Conservation (phyloP, 2,113 vertebrate genomes). For the Guaruba guarouba region DNA sequence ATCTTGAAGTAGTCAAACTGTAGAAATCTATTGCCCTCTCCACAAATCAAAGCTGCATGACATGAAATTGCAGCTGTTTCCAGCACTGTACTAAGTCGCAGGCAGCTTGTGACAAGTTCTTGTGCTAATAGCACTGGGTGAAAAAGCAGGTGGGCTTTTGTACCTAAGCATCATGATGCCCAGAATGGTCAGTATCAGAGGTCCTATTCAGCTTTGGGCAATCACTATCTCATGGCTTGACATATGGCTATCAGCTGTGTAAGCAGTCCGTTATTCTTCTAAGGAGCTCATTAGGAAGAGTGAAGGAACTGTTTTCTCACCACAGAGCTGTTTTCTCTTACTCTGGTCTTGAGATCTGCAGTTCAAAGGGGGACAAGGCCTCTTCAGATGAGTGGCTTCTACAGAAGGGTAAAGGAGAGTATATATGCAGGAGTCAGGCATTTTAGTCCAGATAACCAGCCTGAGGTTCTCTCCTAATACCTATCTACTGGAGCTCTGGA, state of each 20-base stretch:
- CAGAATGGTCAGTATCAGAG: not conserved
- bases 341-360: not conserved
- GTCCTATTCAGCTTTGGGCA: not conserved
- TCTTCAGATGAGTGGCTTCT: not conserved
- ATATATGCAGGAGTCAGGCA: not conserved
- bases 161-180: not conserved
- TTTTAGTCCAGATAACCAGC: not conserved
- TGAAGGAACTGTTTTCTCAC: not conserved
- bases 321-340: not conserved
- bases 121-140: not conserved
- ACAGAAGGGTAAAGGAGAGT: not conserved
- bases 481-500: not conserved
- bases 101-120: not conserved
- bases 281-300: not conserved
- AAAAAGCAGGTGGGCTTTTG: not conserved
- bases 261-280: not conserved
- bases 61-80: not conserved
- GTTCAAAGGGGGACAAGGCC: slow-evolving; percentile 5
- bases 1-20: not conserved
- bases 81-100: not conserved
- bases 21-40: not conserved
- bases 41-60: not conserved
- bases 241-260: slow-evolving; percentile 38
- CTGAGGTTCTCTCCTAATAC: not conserved
- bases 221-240: not conserved